Conservation (phyloP, 2,797 vertebrate genomes). For the Lerista edwardsae region DNA sequence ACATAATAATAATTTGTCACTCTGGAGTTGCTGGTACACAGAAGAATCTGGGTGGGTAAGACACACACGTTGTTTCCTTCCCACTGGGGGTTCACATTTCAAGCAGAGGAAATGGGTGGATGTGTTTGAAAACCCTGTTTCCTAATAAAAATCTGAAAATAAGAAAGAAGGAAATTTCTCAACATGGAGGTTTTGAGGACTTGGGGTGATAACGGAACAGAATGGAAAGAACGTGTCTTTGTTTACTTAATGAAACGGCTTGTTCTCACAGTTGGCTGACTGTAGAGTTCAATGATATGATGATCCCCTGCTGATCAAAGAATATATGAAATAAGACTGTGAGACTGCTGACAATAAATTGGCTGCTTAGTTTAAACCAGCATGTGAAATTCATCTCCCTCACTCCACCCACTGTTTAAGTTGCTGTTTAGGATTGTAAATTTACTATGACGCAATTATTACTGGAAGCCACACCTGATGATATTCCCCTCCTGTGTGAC, state of each 20-base stretch:
- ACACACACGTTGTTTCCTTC: constrained; percentile 52
- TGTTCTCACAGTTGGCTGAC: neutral
- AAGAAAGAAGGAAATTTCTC: constrained; percentile 65
- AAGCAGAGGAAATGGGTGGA: constrained; percentile 65
- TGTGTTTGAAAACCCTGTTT: constrained; percentile 69
- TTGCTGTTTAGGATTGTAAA: too few relatives aligned
- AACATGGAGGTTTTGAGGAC: neutral
- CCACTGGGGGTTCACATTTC: constrained; percentile 58
- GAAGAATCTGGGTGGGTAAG: constrained; percentile 62
- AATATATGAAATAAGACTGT: neutral
- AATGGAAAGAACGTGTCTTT: constrained; percentile 19
- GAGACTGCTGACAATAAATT: neutral
- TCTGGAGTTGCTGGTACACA: constrained; percentile 7
- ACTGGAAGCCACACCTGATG: neutral
- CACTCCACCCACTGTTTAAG: neutral
- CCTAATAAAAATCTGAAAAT: constrained; percentile 68
- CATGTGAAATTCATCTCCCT: neutral
- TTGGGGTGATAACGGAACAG: neutral
- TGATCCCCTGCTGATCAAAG: neutral
- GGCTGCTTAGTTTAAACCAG: neutral
- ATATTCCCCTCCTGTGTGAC: too few relatives aligned
- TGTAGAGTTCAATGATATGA: neutral
- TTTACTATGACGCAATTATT: neutral
- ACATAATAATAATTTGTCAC: constrained; percentile 40
- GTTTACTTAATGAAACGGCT: constrained; percentile 54